Base-by-base conservation (phyloP, 2,888 invertebrate genomes). In the Oscheius sp. region DNA sequence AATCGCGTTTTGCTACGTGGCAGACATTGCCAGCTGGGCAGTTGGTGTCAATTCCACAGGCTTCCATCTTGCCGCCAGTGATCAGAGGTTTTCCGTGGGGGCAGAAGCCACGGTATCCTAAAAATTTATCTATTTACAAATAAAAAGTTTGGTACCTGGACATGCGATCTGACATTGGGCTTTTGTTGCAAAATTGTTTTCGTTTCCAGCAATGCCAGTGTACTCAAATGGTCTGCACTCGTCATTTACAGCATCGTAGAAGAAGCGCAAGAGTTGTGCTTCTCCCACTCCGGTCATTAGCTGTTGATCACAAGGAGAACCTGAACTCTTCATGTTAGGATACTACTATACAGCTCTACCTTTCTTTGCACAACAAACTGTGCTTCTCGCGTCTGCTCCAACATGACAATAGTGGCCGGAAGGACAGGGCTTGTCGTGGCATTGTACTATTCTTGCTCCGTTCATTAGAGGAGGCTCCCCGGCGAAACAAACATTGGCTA, bases 111-210 rank as follows among this genome's bases (percentile, higher is more conserved):
- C 82, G 77, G 72, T 77, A 79, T 13, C 80, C 83, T 48, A 63
- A 59, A 70, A 2, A 53, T 53, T 53, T 13, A 13, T 42, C 13
- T n/a, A 2, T 21, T 53, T 55, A 10, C 10, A 3, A 29, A 33
- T 29, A 4, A 2, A 29, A 7, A 13, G 32, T n/a, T 35, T 3
- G 63, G 53, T 53, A 79, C 79, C 79, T 0, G 85, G 85, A 70
- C 85, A 85, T 7, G 78, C 76, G 29, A 81, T 78, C 50, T 81
- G 78, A 58, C 87, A 87, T 47, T 78, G 76, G 21, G 81, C 82
- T 55, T 81, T 79, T n/a, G 85, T 80, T 55, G 84, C 47, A 74
- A 87, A 87, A 72, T 86, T 86, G 73, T 87, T 87, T 70, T 86
- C 84, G 73, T 87, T 87, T 59, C 87, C 87, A 13, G 78, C 84